Evolutionary conservation across 2,113 vertebrate species (phyloP), one percentile per base, ranked within the genome.

Genomic region (Vimba vimba): DNA sequence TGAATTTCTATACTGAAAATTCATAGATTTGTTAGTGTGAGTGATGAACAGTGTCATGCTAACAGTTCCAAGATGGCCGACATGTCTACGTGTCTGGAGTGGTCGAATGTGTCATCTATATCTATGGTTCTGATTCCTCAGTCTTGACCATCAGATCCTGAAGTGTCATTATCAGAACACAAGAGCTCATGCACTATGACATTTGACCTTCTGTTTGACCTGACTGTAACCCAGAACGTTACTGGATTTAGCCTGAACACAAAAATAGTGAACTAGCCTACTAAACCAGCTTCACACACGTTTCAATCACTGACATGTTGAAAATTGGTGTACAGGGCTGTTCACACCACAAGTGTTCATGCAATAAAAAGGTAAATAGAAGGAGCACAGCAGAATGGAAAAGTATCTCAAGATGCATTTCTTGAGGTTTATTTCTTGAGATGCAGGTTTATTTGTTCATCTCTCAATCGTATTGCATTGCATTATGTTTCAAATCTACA

Each of bases 181-280:
- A 15, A 57, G 33, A n/a, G 75, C 79, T 86, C 39, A 21, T 71
- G 9, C 9, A 50, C 55, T 69, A 19, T 21, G 66, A 73, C 64
- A 60, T 79, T 36, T 36, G 23, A 69, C 36, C 57, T 47, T 82
- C 62, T 33, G 55, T 45, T 27, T 45, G 75, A 79, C 84, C 80
- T 75, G 43, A 68, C 62, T 64, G 13, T 75, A 17, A 83, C 74
- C 60, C 36, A 21, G 6, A 68, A 27, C 13, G 8, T 23, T 27
- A 12, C 39, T 10, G 25, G 11, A 68, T 87, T 59, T 9, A 50
- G 23, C 59, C 64, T 47, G 30, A 23, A 47, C n/a, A 15, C 69
- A 23, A 50, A 45, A 76, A 68, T 76, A 77, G 55, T 57, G 55
- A 57, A 57, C 55, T 55, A 55, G 13, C 1, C 50, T 19, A 19